A percentile compares a stretch with the other conserved stretches of the same genome.
Conservation (phyloP, 2,113 vertebrate species). For the Melierax canorus region DNA sequence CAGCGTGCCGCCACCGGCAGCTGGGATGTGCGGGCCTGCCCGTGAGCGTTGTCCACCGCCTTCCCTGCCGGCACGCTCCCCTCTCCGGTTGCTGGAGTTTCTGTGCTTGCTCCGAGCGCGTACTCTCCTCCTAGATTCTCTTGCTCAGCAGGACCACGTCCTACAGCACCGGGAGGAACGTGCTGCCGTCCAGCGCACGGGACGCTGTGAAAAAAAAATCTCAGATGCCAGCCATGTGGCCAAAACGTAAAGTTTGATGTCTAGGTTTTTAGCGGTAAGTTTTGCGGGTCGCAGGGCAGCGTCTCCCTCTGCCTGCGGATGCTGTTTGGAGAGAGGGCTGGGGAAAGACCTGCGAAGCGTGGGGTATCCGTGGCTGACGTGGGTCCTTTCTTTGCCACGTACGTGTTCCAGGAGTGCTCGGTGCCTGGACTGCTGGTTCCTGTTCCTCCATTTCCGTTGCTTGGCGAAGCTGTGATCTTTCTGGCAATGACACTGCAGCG, state of each 20-base stretch:
- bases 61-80: neutral
- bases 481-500: neutral
- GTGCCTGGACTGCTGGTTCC: neutral
- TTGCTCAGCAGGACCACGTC: neutral
- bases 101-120: neutral
- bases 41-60: fast-evolving
- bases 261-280: neutral
- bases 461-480: neutral
- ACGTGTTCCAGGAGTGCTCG: neutral
- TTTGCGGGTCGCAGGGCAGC: neutral
- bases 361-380: fast-evolving
- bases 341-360: neutral
- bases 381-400: neutral
- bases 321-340: neutral
- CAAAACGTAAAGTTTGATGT: fast-evolving
- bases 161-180: neutral
- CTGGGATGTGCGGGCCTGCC: neutral
- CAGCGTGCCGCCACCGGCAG: neutral
- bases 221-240: fast-evolving
- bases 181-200: fast-evolving
- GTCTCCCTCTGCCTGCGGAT: neutral
- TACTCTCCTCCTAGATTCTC: neutral
- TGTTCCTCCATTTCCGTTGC: neutral
- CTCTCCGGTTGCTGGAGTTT: neutral
- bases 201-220: neutral